phyloP scores from a whole-genome alignment of 2,888 invertebrate species.

The Patella ulyssiponensis region DNA sequence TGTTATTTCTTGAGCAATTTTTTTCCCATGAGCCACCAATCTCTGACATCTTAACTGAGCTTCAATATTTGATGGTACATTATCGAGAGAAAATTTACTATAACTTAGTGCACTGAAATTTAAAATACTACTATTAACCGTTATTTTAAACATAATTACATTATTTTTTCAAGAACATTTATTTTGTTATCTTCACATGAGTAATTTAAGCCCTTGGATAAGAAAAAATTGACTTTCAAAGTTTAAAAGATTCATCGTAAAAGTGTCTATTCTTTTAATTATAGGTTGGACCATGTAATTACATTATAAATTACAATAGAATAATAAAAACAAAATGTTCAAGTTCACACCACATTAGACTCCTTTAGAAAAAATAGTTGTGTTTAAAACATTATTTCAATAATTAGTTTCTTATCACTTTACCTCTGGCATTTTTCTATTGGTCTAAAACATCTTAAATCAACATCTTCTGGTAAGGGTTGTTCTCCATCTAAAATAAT shows the following conservation, averaged over 20 bases:
- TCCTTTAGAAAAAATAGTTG: background rate
- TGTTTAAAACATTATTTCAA: too few species aligned
- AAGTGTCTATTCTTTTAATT: too few species aligned
- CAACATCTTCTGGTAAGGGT: constrained; percentile 85
- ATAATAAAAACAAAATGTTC: too few species aligned
- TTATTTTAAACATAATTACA: background rate
- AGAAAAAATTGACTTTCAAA: too few species aligned
- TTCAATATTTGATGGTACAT: constrained; percentile 41
- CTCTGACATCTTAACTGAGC: constrained; percentile 65
- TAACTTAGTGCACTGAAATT: constrained; percentile 43
- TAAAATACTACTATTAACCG: constrained; percentile 1
- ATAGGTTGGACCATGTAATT: too few species aligned
- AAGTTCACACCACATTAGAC: too few species aligned
- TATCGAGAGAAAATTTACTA: background rate
- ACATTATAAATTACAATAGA: too few species aligned
- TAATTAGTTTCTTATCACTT: too few species aligned
- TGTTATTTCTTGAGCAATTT: constrained; percentile 64
- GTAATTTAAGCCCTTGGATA: too few species aligned
- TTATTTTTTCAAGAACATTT: too few species aligned
- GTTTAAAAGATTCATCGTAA: too few species aligned
- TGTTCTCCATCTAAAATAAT: constrained; percentile 57
- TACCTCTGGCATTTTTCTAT: constrained; percentile 74
- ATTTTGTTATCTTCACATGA: too few species aligned
- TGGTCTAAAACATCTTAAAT: constrained; percentile 85
- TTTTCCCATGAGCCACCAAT: constrained; percentile 67